Percentiles rank a stretch among this genome's conserved stretches.
Evolutionary conservation across 2,888 invertebrate species (phyloP).

Genomic region (Callosobruchus maculatus): DNA sequence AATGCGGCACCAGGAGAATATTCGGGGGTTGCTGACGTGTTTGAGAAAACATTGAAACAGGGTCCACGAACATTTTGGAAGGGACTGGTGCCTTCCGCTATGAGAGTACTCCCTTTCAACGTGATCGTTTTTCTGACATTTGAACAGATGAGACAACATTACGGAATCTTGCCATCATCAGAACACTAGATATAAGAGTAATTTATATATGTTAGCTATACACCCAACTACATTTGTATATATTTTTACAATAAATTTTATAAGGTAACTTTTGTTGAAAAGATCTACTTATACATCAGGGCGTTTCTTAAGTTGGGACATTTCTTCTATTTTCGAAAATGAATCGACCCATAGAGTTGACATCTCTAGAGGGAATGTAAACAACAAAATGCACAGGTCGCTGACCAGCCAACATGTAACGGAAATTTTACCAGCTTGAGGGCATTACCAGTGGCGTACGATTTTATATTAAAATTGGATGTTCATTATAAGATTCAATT

Average conservation of each 20-base stretch:
- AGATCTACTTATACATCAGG: neutral
- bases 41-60: conserved; percentile 78
- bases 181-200: neutral
- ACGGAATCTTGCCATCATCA: conserved; percentile 51
- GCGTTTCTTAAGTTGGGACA: no score
- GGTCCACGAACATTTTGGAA: conserved; percentile 94
- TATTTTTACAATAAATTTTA: neutral
- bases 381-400: no score
- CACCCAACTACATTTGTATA: neutral
- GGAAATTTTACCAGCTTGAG: no score
- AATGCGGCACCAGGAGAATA: conserved; percentile 90
- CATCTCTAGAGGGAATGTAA: no score
- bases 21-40: conserved; percentile 67
- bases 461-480: no score
- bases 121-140: conserved; percentile 93
- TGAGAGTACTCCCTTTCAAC: conserved; percentile 94
- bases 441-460: no score
- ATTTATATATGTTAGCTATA: neutral
- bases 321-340: no score
- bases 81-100: conserved; percentile 94
- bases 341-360: no score
- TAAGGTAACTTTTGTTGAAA: neutral
- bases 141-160: conserved; percentile 86
- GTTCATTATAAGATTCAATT: no score
- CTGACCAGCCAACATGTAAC: no score